These are phyloP conservation scores for Musca domestica DNA, from an alignment of 1,140 invertebrate genomes.

Conservation along the genomic window DNA sequence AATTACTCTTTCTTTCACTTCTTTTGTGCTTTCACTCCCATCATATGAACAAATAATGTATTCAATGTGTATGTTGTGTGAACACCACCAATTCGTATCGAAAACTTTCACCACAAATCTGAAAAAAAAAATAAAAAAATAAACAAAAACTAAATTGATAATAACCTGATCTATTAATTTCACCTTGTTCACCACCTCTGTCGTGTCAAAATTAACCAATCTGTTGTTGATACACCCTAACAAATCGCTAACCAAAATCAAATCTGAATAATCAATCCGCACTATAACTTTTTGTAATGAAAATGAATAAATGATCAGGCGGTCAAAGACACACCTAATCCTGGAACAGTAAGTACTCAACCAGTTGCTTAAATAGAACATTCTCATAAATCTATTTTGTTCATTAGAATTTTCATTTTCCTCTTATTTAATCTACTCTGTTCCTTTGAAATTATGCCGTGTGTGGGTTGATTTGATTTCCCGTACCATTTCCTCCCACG, in stretches of 20 bases:
- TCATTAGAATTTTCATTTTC: too few species aligned
- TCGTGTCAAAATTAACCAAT: conserved; percentile 8
- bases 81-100: conserved; percentile 22
- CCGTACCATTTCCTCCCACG: too few species aligned
- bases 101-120: conserved; percentile 23
- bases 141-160: conserved; percentile 1
- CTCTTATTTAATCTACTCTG: too few species aligned
- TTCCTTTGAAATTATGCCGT: too few species aligned
- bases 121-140: conserved; percentile 23
- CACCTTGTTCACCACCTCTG: background rate
- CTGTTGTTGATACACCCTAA: conserved; percentile 18
- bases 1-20: conserved; percentile 49
- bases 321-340: conserved; percentile 55
- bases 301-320: conserved; percentile 37
- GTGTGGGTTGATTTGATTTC: too few species aligned
- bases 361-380: too few species aligned
- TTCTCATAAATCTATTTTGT: too few species aligned
- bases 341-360: conserved; percentile 55
- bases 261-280: background rate
- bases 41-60: conserved; percentile 22
- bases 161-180: background rate
- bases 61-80: conserved; percentile 27
- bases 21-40: conserved; percentile 48
- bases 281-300: background rate
- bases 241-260: background rate